Evolutionary conservation across 2,888 invertebrate genomes (phyloP).

Genomic region (Troglohyphantes excavatus): DNA sequence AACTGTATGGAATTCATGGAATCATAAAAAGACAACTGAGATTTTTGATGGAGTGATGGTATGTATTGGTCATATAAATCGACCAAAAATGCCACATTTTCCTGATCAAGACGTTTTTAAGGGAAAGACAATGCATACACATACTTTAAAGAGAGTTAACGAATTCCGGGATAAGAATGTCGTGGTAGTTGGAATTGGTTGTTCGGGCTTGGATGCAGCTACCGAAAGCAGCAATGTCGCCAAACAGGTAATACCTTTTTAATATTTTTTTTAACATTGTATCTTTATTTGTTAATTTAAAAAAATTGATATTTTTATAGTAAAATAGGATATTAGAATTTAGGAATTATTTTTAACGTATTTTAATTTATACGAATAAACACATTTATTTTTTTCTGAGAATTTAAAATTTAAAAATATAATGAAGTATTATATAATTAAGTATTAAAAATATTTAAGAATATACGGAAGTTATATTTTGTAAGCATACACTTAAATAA

Average conservation of each 20-base stretch:
- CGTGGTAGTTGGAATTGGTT: conserved; percentile 84
- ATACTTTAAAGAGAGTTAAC: conserved; percentile 78
- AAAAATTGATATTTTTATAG: too few relatives aligned
- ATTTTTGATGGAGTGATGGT: conserved; percentile 83
- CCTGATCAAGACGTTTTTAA: conserved; percentile 82
- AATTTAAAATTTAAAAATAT: too few relatives aligned
- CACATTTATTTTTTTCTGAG: too few relatives aligned
- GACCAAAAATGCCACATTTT: conserved; percentile 82
- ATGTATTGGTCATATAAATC: conserved; percentile 83
- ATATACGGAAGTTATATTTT: too few relatives aligned
- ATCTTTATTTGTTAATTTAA: too few relatives aligned
- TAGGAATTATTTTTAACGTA: too few relatives aligned
- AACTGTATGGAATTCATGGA: conserved; percentile 13
- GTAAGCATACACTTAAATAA: too few relatives aligned
- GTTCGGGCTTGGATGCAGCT: conserved; percentile 83
- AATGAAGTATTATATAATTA: too few relatives aligned
- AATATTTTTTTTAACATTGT: background rate
- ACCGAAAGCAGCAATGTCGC: conserved; percentile 82
- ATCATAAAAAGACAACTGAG: background rate
- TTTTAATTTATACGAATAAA: too few relatives aligned
- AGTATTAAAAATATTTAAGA: too few relatives aligned
- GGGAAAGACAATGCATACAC: conserved; percentile 80
- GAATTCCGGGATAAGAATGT: conserved; percentile 82
- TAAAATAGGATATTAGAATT: too few relatives aligned
- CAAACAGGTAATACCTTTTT: conserved; percentile 80